Evolutionary conservation across 2,888 invertebrate species (phyloP).

Genomic region (Gortyna flavago): DNA sequence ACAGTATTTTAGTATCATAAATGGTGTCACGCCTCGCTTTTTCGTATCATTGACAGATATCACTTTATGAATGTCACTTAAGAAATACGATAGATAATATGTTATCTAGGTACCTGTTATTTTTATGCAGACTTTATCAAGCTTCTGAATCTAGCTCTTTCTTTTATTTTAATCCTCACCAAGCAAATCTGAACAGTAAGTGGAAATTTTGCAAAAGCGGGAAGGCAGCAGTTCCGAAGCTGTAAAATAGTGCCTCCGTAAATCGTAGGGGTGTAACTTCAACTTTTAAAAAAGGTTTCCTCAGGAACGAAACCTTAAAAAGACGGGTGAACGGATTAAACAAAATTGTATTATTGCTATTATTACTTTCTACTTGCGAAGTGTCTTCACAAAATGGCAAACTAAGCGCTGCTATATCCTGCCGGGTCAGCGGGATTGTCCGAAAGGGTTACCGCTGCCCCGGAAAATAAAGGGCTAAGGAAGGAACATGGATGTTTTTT

Average conservation of each 20-base stretch:
- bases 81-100: background rate
- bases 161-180: background rate
- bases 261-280: background rate
- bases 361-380: background rate
- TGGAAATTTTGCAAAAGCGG: background rate
- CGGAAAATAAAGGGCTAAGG: too few species aligned
- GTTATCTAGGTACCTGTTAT: background rate
- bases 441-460: too few species aligned
- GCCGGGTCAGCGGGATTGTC: too few species aligned
- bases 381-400: background rate
- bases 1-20: conserved; percentile 9
- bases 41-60: conserved; percentile 21
- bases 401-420: background rate
- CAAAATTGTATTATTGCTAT: background rate
- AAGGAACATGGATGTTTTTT: too few species aligned
- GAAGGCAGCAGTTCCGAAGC: background rate
- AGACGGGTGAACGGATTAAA: background rate
- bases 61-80: conserved; percentile 12
- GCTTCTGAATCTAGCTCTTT: background rate
- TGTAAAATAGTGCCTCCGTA: background rate
- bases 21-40: conserved; percentile 5
- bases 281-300: background rate
- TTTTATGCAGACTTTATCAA: background rate
- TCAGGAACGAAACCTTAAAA: background rate
- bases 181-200: background rate